Base-by-base conservation (phyloP, 2,888 invertebrate genomes). In the Stenchaetothrips biformis region DNA sequence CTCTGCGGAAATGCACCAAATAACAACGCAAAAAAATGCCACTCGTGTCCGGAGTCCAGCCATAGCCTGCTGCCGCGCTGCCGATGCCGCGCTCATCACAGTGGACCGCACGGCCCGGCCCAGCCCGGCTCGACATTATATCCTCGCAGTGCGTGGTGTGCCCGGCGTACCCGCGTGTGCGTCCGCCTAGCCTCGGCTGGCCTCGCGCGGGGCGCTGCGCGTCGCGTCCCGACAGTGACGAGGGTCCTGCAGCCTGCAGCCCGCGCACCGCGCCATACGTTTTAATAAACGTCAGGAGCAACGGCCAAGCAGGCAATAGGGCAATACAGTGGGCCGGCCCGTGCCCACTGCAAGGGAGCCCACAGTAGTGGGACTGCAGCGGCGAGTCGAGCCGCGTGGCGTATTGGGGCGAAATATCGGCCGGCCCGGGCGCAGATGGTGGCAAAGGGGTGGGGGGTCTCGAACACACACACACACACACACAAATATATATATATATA, bases 231-330 rank as follows among this genome's bases (percentile, higher is more conserved):
- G 37, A 37, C 37, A 37, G 37, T 37, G 37, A 37, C 37, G 37
- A 37, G 37, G 37, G 37, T 37, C 37, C 37, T 37, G 37, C 37
- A 37, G 37, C 37, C 37, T 37, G 37, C 37, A 37, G 37, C 37
- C 2, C 37, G 37, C 37, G 37, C 37, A 37, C 37, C 37, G 37
- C 37, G 7, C 67, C 67, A 74, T 74, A 74, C 67, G 25, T 74
- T 74, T 74, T 74, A 74, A 74, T 74, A 74, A 74, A 74, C 25
- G 67, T 74, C 67, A 74, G 21, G 67, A 37, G 25, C 11, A 59
- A 59, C 59, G 59, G 8, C 59, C 59, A 7, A 7, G 16, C 6
- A 7, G 53, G 16, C 6, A 59, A 18, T 59, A n/a, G 59, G 59
- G 59, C 59, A 16, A 59, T 59, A 59, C 18, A 59, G n/a, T n/a